Evolutionary conservation across 1,140 invertebrate species (phyloP).

Genomic region (Drosophila repletoides): DNA sequence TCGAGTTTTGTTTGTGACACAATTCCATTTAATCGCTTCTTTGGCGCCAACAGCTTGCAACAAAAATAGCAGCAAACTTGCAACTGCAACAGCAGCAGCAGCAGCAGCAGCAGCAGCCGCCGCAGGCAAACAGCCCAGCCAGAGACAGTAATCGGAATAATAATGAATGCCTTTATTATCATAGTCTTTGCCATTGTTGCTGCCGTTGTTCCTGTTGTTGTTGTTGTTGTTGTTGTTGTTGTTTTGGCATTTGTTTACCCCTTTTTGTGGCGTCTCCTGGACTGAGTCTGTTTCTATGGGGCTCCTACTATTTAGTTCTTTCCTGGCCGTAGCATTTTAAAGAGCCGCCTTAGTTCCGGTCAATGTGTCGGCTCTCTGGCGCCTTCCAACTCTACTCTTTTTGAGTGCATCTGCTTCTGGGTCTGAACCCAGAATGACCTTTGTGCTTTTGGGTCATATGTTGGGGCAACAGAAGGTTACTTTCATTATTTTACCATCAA

Average conservation of each 20-base stretch:
- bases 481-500: too few species aligned
- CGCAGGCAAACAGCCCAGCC: constrained; percentile 13
- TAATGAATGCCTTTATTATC: constrained; percentile 79
- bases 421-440: too few species aligned
- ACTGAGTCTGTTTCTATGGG: constrained; percentile 13
- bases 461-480: too few species aligned
- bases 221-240: constrained; percentile 16
- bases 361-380: constrained; percentile 49
- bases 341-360: constrained; percentile 49
- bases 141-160: constrained; percentile 69
- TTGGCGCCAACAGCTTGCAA: constrained; percentile 65
- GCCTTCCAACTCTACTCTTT: too few species aligned
- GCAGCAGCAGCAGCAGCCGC: constrained; percentile 8
- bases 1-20: constrained; percentile 74
- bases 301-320: constrained; percentile 1
- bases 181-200: constrained; percentile 48
- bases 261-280: constrained; percentile 51
- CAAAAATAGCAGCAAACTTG: constrained; percentile 33
- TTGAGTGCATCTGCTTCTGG: too few species aligned
- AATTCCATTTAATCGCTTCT: constrained; percentile 76
- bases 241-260: constrained; percentile 59
- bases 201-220: constrained; percentile 28
- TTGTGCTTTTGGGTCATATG: too few species aligned
- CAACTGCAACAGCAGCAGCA: constrained; percentile 1
- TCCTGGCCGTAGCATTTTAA: background rate